phyloP scores from a whole-genome alignment of 2,797 vertebrate species.

The Salmo trutta region DNA sequence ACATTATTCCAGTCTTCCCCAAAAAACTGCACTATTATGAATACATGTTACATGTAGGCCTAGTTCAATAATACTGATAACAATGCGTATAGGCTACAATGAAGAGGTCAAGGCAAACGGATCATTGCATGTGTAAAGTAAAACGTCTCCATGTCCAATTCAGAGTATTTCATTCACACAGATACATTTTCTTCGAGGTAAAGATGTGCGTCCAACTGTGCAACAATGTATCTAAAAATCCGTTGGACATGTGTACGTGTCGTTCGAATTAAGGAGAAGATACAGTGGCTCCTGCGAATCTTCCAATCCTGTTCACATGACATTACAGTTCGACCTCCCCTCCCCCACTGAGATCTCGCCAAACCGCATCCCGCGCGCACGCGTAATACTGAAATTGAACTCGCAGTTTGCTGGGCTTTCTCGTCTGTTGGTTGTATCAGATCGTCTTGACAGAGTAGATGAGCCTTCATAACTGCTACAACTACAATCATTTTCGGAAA shows the following conservation, averaged over 20 bases:
- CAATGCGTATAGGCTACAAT: neutral
- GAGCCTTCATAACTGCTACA: neutral
- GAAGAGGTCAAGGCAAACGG: neutral
- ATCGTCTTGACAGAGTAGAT: constrained; percentile 2
- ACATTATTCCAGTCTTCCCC: neutral
- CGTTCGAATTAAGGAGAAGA: constrained; percentile 20
- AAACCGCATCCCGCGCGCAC: constrained; percentile 81
- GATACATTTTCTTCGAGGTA: neutral
- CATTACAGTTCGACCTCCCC: constrained; percentile 61
- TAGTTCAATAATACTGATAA: neutral
- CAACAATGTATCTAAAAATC: neutral
- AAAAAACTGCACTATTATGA: neutral
- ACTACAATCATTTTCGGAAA: neutral
- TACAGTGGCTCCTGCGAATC: constrained; percentile 15
- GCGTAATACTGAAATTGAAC: constrained; percentile 62
- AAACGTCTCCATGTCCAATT: neutral
- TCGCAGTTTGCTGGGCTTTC: constrained; percentile 23
- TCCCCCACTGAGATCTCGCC: constrained; percentile 56
- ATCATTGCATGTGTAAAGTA: neutral
- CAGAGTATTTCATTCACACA: constrained; percentile 4
- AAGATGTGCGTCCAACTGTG: neutral
- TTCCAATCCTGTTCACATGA: constrained; percentile 23
- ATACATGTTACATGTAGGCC: neutral
- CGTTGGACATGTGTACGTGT: constrained; percentile 6
- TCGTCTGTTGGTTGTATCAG: constrained; percentile 5